phyloP scores from a whole-genome alignment of 2,113 vertebrate species.

The Rhea pennata region DNA sequence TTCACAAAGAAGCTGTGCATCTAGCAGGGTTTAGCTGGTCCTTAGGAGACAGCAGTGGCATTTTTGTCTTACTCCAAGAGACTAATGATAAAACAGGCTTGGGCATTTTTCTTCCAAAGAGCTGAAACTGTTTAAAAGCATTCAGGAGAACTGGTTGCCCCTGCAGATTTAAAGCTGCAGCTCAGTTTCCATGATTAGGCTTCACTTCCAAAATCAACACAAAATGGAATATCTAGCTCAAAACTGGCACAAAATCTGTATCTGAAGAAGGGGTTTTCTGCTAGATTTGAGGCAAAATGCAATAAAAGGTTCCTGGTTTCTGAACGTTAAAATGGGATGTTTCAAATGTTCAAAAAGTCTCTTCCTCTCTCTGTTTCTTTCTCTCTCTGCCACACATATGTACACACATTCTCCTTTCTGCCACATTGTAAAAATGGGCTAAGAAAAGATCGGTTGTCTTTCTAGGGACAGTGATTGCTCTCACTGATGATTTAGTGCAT shows the following conservation, averaged over 20 bases:
- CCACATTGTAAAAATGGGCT: neutral
- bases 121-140: neutral
- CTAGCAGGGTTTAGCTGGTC: neutral
- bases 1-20: neutral
- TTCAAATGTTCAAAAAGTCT: neutral
- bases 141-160: neutral
- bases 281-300: neutral
- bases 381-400: neutral
- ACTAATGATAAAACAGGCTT: neutral
- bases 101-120: neutral
- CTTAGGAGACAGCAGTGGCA: neutral
- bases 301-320: neutral
- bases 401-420: neutral
- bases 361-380: fast-evolving
- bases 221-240: neutral
- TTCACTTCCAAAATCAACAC: conserved; percentile 16
- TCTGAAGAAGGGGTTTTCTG: conserved; percentile 8
- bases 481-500: neutral
- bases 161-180: neutral
- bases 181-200: neutral
- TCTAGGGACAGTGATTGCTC: neutral
- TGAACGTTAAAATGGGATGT: neutral
- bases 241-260: neutral
- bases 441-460: neutral
- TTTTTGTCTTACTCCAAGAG: neutral